Evolutionary conservation across 2,888 invertebrate species (phyloP), one percentile per base, ranked within the genome.

Genomic region (Epistrophe eligans): DNA sequence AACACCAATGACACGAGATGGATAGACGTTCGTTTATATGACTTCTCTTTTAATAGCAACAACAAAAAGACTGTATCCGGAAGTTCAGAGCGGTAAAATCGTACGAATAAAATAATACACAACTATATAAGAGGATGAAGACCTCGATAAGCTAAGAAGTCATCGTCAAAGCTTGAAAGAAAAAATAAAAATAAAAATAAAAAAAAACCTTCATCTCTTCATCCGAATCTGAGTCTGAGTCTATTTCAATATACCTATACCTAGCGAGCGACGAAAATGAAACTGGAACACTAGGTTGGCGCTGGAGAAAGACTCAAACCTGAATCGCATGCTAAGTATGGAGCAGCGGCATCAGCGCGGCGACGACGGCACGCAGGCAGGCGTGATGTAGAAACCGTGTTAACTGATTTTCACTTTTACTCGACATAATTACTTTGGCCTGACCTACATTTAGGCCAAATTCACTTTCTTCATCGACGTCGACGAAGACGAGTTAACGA

Each of bases 361-460:
- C 43, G 67, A 58, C 19, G 50, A 19, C 19, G 24, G 15, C 52
- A 77, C 35, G 79, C 67, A 84, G 80, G 82, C 82, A 82, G 83
- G 87, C 87, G 87, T 87, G 83, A 83, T 87, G 87, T 79, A 87
- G 87, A 87, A 87, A 87, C 87, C 79, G 87, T 83, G 87, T 87
- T 87, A 87, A 87, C 82, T 87, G 87, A 87, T 87, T 87, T 87
- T 87, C 87, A 87, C 87, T 87, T 87, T 87, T 87, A 87, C 83
- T 87, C 87, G 87, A 87, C 87, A 87, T 87, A 87, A 87, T 87
- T 87, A 87, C 87, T 83, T 79, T 87, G 87, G 87, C 87, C 83
- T 87, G 87, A 87, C 87, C 83, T 60, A 87, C 83, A 79, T 87
- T 87, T 43, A 66, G 87, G 87, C 83, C 87, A 87, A 87, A 87